Conservation (phyloP, 2,888 invertebrate species). For the Meganola albula region DNA sequence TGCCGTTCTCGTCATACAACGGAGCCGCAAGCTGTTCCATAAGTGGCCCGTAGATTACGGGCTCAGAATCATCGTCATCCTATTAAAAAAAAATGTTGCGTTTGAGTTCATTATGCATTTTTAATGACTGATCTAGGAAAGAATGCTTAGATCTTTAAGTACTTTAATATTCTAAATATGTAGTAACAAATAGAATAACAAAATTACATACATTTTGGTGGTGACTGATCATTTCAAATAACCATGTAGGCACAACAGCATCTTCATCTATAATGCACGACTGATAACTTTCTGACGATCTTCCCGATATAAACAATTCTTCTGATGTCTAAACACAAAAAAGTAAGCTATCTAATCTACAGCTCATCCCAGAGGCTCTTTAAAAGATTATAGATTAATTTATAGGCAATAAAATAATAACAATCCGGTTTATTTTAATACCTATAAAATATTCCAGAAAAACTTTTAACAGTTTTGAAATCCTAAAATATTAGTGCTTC, state of each 20-base stretch:
- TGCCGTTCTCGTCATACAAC: slow-evolving; percentile 49
- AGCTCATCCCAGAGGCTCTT: no score
- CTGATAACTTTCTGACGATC: slow-evolving; percentile 55
- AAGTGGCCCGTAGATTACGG: slow-evolving; percentile 13
- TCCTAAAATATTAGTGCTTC: background rate
- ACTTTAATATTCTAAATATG: no score
- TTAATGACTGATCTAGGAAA: no score
- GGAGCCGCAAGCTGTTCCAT: slow-evolving; percentile 35
- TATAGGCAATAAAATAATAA: background rate
- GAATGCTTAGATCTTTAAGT: no score
- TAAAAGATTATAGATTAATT: background rate
- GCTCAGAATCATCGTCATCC: slow-evolving; percentile 25
- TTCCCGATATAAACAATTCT: slow-evolving; percentile 55
- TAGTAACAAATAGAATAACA: no score
- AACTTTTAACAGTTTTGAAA: no score
- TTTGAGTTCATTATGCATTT: no score
- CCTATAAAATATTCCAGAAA: no score
- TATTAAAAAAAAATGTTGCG: slow-evolving; percentile 4
- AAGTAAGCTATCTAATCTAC: background rate
- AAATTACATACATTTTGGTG: slow-evolving; percentile 49
- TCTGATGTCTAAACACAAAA: slow-evolving; percentile 54
- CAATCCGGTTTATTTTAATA: background rate
- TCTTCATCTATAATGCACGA: slow-evolving; percentile 59
- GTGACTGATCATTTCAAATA: slow-evolving; percentile 56
- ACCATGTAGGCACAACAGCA: slow-evolving; percentile 57